Evolutionary conservation across 2,797 vertebrate species (phyloP), one percentile per base, ranked within the genome.

Genomic region (Neoniphon sammara): DNA sequence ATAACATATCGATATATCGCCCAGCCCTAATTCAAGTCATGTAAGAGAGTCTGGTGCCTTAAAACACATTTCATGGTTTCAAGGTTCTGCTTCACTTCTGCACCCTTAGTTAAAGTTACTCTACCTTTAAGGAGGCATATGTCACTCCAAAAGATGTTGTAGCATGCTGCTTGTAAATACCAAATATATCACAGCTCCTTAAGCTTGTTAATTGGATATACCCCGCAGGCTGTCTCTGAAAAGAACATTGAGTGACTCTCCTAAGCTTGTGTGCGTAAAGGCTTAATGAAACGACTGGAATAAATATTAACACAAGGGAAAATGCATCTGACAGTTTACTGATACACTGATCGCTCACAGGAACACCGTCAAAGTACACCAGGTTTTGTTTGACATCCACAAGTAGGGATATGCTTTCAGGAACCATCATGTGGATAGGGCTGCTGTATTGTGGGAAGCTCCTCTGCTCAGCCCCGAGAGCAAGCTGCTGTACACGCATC

Each of bases 121-220:
- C 34, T 49, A 8, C 8, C 9, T 4, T 68, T 36, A 69, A 52
- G 39, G 59, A 70, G 39, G 10, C 39, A 42, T 42, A 42, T 42
- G 39, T 4, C 12, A 42, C 39, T 42, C 39, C 39, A 36, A 7
- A 36, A 5, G 11, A 14, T 42, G 39, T 42, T 12, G 39, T 42
- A 76, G 44, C 2, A 0, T 30, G 46, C 36, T 17, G 20, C 31
- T 64, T 69, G 11, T 61, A 66, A 79, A 77, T 49, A 61, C 57
- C 50, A 70, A 68, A 62, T 46, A 67, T 39, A 52, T 63, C 52
- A 73, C 10, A 72, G 64, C 78, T 68, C 47, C 14, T 66, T 46
- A 68, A 62, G 57, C 55, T 25, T 65, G 7, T 71, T 73, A 62
- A 73, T 75, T 57, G 54, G 70, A 75, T 58, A 8, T 36, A 34